phyloP scores from a whole-genome alignment of 2,113 vertebrate genomes.

The Myiagra hebetior region DNA sequence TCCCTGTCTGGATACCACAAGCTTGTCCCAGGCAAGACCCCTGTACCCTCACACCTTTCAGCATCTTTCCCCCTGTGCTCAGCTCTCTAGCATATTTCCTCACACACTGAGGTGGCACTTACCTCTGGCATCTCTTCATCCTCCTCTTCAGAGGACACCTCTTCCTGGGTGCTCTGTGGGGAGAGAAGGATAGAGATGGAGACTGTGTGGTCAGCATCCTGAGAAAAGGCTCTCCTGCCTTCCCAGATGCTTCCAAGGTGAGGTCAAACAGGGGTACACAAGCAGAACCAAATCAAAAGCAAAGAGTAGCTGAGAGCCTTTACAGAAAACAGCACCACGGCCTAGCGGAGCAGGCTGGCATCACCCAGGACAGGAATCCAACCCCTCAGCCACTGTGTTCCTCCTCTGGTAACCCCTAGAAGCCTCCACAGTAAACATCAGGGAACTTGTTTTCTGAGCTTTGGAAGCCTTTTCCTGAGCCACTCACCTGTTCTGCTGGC shows the following conservation, averaged over 20 bases:
- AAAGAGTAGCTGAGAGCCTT: not conserved
- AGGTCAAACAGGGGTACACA: not conserved
- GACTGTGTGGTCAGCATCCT: not conserved
- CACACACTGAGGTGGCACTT: not conserved
- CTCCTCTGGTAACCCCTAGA: not conserved
- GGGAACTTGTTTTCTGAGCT: too few relatives aligned
- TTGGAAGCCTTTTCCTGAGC: fast-evolving
- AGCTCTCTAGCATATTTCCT: fast-evolving
- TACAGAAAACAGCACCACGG: not conserved
- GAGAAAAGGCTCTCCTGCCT: not conserved
- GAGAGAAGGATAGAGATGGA: not conserved
- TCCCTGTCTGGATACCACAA: not conserved
- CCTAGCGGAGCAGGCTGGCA: fast-evolving
- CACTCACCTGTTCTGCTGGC: slow-evolving; percentile 86
- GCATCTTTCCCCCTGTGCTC: not conserved
- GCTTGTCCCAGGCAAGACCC: not conserved
- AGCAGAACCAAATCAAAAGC: not conserved
- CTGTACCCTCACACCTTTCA: not conserved
- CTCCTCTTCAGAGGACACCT: slow-evolving; percentile 79
- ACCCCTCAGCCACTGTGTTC: fast-evolving
- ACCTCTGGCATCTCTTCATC: slow-evolving; percentile 83
- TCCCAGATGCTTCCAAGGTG: fast-evolving
- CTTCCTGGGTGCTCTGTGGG: slow-evolving; percentile 74
- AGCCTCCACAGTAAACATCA: not conserved
- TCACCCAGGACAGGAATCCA: not conserved